Base-by-base conservation (phyloP, 64 coral and sea anemone genomes). In the Astreopora myriophthalma region DNA sequence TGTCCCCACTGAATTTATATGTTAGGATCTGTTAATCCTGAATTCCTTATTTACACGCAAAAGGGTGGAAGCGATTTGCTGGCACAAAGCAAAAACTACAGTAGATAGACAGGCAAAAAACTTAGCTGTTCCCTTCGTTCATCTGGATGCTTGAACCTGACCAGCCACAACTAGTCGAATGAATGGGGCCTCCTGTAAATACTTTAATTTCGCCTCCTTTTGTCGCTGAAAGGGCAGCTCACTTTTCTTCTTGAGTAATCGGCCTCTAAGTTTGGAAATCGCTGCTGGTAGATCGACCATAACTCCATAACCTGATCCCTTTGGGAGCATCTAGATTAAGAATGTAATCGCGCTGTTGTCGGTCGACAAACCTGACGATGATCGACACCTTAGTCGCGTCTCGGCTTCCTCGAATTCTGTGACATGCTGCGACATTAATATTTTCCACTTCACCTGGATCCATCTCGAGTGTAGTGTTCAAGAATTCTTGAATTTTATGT, bases 231-330 rank as follows among this genome's bases (percentile, higher is more conserved):
- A 36, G 3, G 63, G 82, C 34, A 85, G 34, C 82, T 85, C 82
- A 14, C 27, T 86, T n/a, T 67, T 86, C 83, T 40, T 86, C n/a
- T 70, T 62, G 22, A 86, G 64, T 33, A 19, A 40, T 36, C 70
- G 66, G 11, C 7, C 66, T 32, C 65, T 23, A 23, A 85, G 44
- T 20, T 86, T 86, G 58, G 82, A 35, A 27, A 85, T 16, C 62
- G 67, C 33, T 66, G 82, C 58, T 22, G 62, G 82, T 23, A 46
- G 23, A 33, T 70, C 62, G 20, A 85, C 63, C 34, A 25, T 16
- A 12, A 71, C 39, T 11, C 34, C 64, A 86, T 67, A 86, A 42
- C 84, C 12, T 20, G 63, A 17, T 71, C 39, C 65, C 32, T 44
- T 71, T 48, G 37, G 13, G 20, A 86, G 63, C 33, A 48, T 86